Conservation (phyloP, 2,113 vertebrate species). For the Diadophis punctatus region DNA sequence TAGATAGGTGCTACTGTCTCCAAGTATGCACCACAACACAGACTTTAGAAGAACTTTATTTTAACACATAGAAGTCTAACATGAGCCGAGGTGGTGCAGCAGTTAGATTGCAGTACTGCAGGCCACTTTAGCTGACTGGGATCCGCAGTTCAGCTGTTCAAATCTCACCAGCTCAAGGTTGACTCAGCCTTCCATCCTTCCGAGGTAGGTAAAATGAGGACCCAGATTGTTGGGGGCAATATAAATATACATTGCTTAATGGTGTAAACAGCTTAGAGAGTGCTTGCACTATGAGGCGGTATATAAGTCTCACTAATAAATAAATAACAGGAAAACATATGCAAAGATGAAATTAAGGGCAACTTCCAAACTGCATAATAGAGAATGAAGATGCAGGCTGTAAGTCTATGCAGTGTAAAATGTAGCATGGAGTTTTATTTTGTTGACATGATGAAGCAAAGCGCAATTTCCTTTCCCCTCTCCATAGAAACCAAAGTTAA, state of each 20-base stretch:
- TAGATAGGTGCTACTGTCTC: neutral
- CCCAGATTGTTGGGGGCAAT: too few relatives aligned
- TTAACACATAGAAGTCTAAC: neutral
- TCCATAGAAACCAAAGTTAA: neutral
- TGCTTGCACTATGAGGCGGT: too few relatives aligned
- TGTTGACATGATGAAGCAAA: slow-evolving; percentile 5
- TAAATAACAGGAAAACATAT: neutral
- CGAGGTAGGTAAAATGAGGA: too few relatives aligned
- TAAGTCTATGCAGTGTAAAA: neutral
- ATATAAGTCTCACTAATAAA: too few relatives aligned
- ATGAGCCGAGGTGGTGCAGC: too few relatives aligned
- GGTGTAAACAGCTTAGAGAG: too few relatives aligned
- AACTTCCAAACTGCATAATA: neutral
- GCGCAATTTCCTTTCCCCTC: neutral
- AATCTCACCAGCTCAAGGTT: too few relatives aligned
- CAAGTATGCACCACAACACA: neutral
- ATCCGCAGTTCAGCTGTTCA: too few relatives aligned
- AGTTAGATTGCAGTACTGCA: too few relatives aligned
- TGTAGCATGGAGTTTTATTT: accelerated
- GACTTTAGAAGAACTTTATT: neutral
- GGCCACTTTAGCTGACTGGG: too few relatives aligned
- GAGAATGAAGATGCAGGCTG: neutral
- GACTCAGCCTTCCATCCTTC: too few relatives aligned
- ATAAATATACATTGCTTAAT: too few relatives aligned
- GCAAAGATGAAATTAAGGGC: neutral